Percentiles rank a stretch among this genome's conserved stretches.
Conservation (phyloP, 2,113 vertebrate genomes). For the Trematocara variabile region DNA sequence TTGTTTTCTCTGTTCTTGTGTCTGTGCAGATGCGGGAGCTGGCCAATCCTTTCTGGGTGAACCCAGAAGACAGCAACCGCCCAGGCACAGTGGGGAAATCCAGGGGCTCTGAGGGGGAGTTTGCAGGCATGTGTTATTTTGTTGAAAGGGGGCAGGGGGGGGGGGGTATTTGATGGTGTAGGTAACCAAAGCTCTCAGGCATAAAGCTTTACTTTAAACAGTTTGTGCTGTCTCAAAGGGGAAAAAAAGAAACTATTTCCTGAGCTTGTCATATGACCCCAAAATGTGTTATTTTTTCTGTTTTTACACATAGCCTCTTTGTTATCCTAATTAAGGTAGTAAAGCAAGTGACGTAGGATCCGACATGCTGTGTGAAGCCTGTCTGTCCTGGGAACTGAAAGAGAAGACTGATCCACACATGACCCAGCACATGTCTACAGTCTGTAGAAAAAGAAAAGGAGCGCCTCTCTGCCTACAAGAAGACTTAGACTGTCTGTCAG, state of each 20-base stretch:
- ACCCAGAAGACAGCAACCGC: slow-evolving; percentile 38
- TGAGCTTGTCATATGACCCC: slow-evolving; percentile 49
- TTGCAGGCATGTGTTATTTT: slow-evolving; percentile 47
- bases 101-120: slow-evolving; percentile 33
- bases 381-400: neutral
- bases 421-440: neutral
- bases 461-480: slow-evolving; percentile 33
- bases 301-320: slow-evolving; percentile 58
- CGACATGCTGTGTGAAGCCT: neutral
- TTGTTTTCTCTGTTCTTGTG: slow-evolving; percentile 55
- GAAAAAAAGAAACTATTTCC: slow-evolving; percentile 51
- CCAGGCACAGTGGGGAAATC: slow-evolving; percentile 32
- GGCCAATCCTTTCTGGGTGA: slow-evolving; percentile 30
- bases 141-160: neutral
- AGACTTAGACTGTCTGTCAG: neutral
- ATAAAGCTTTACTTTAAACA: slow-evolving; percentile 53
- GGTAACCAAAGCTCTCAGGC: slow-evolving; percentile 50
- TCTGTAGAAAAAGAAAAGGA: slow-evolving; percentile 1
- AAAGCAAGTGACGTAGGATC: slow-evolving; percentile 8
- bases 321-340: slow-evolving; percentile 41
- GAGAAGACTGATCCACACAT: neutral
- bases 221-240: slow-evolving; percentile 63
- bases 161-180: slow-evolving; percentile 27
- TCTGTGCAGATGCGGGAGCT: slow-evolving; percentile 70
- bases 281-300: slow-evolving; percentile 48